Evolutionary conservation across 2,888 invertebrate genomes (phyloP), one percentile per base, ranked within the genome.

Genomic region (Barypeithes pellucidus): DNA sequence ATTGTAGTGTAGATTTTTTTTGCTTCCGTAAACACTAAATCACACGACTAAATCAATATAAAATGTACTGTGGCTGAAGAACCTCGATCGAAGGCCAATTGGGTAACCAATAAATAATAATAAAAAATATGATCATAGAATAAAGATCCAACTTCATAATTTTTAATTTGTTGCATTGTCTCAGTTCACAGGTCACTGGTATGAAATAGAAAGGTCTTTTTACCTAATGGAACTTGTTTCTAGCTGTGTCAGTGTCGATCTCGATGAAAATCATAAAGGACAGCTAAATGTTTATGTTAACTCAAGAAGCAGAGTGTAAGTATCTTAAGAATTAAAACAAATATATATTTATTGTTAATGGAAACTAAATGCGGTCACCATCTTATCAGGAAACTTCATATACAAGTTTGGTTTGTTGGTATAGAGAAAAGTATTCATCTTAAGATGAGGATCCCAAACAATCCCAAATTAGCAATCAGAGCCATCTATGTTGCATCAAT

Each of bases 201-300:
- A 89, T 82, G 93, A 94, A 85, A 91, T 94, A 68, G 93, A 94
- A 84, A 87, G 93, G 52, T 92, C 93, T 0, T 94, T 94, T 85
- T 93, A 93, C 84, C 84, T 93, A 73, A 90, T 93, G 81, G 93
- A 94, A 86, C 86, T 93, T 50, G 88, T 91, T 0, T 89, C 91
- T 9, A 91, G 91, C 79, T 94, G 93, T 84, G 92, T 92, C 0
- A 89, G 89, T 76, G 84, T 94, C 41, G 88, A 90, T 79, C 88
- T 93, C 75, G 83, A 86, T n/a, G 81, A 88, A 73, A 88, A 87
- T 80, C 84, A 87, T 0, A 87, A 87, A 69, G 89, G 89, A 69
- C 87, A 87, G 74, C 79, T 92, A 45, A 88, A 90, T 80, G 90
- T 93, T 75, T 88, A 90, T 22, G 89, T 91, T 43, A 89, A 89